A percentile compares a stretch with the other conserved stretches of the same genome.
phyloP scores from a whole-genome alignment of 1,140 invertebrate species.

The Brachionus paranguensis region DNA sequence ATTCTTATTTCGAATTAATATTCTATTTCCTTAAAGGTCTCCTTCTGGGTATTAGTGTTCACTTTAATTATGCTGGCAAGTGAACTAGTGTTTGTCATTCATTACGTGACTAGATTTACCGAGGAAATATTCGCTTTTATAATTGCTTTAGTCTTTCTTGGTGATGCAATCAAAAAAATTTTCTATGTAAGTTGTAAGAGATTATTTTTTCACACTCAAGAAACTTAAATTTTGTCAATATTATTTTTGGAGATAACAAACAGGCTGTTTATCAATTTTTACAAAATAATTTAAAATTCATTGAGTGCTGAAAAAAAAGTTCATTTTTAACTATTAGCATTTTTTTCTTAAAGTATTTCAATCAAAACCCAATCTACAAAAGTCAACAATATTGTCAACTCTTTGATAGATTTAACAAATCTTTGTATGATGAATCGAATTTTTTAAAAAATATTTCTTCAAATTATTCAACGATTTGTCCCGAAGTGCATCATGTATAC shows the following conservation, averaged over 20 bases:
- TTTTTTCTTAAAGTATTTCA: conserved; percentile 25
- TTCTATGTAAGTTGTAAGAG: not conserved
- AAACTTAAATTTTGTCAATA: too few species aligned
- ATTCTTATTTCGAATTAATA: not conserved
- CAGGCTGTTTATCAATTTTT: too few species aligned
- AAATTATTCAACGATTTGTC: not conserved
- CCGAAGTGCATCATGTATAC: not conserved
- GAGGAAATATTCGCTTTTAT: conserved; percentile 93
- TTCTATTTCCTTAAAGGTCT: conserved; percentile 63
- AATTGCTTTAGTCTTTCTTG: conserved; percentile 85
- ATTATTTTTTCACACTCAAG: too few species aligned
- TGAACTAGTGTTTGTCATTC: conserved; percentile 83
- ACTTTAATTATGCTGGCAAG: conserved; percentile 72
- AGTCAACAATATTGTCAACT: conserved; percentile 16
- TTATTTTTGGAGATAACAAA: too few species aligned
- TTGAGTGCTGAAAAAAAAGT: too few species aligned
- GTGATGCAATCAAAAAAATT: conserved; percentile 44
- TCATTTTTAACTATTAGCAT: too few species aligned
- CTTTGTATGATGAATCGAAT: not conserved
- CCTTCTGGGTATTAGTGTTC: conserved; percentile 78
- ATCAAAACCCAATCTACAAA: conserved; percentile 24
- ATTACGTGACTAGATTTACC: conserved; percentile 85
- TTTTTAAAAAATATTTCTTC: not conserved
- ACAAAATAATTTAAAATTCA: too few species aligned
- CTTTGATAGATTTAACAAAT: not conserved